A percentile compares a stretch with the other conserved stretches of the same genome.
These are phyloP conservation scores for Hyposoter didymator DNA, from an alignment of 2,888 invertebrate species.

Conservation along the genomic window DNA sequence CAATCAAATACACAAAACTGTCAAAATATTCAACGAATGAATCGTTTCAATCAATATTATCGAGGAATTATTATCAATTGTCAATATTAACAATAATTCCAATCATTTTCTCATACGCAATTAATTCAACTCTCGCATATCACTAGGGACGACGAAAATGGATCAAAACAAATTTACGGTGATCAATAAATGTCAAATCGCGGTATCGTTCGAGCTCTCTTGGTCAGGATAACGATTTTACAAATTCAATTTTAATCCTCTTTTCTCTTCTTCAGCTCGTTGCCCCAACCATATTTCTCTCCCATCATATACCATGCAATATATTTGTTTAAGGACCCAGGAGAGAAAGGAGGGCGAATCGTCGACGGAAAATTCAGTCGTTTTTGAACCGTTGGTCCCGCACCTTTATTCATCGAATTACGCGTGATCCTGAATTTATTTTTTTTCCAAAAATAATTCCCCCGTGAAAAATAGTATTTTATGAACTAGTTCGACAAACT, in stretches of 20 bases:
- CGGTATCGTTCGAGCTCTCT: slow-evolving; percentile 15
- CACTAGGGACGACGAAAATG: background rate
- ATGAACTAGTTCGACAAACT: too few relatives aligned
- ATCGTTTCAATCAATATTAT: background rate
- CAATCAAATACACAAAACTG: background rate
- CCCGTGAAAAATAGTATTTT: too few relatives aligned
- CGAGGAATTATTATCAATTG: background rate
- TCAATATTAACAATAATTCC: background rate
- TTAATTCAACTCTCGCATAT: background rate
- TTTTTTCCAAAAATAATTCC: too few relatives aligned
- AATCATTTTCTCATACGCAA: background rate
- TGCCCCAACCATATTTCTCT: background rate
- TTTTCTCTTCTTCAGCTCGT: background rate
- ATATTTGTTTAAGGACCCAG: background rate
- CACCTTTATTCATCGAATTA: background rate
- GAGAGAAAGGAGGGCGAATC: background rate
- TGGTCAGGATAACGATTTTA: background rate
- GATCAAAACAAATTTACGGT: background rate
- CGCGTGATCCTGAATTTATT: too few relatives aligned
- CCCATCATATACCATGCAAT: background rate
- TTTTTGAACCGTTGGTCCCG: background rate
- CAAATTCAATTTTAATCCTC: background rate
- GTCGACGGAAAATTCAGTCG: background rate
- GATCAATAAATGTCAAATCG: slow-evolving; percentile 23
- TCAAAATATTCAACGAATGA: background rate